Evolutionary conservation across 2,888 invertebrate species (phyloP), one percentile per base, ranked within the genome.

Genomic region (Macrostomum cliftonense): DNA sequence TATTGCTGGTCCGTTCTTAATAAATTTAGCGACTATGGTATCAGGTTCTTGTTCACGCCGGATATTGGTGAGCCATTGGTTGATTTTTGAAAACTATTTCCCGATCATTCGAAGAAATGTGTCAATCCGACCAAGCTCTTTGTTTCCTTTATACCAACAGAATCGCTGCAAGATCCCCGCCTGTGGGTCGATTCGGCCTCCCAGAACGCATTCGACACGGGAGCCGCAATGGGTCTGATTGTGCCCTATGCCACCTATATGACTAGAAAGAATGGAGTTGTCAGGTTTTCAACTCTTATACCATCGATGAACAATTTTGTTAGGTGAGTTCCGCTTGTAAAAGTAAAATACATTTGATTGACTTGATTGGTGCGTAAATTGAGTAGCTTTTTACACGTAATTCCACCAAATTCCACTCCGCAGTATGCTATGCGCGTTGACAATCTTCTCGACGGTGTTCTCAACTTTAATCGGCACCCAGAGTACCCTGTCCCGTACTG

Each of bases 201-300:
- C 43, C 64, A 64, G 55, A 64, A 64, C 52, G 64, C 64, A 5
- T 64, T 64, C 46, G 64, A 64, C 52, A 63, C 63, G 0, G 62
- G 63, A 1, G 65, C 64, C 1, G 65, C 63, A 0, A 56, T 58
- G 52, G 65, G 65, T 0, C 44, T 62, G 1, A 57, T 65, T 55
- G 57, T 64, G 1, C 57, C 64, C 0, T 64, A 64, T 47, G 56
- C 64, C 16, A 54, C 62, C 1, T 64, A 55, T 51, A 62, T 65
- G 63, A 60, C 59, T 1, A 46, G 57, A 11, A 52, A 55, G 12
- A 56, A 64, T 48, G 57, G 56, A 7, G 56, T 64, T n/a, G 64
- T 65, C 11, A 57, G 58, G 50, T 64, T 63, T 47, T 59, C 58
- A 12, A 50, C 57, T 4, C 46, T 63, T 1, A 58, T 65, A 5